phyloP scores from a whole-genome alignment of 2,888 invertebrate species.

The Aphodius sticticus region DNA sequence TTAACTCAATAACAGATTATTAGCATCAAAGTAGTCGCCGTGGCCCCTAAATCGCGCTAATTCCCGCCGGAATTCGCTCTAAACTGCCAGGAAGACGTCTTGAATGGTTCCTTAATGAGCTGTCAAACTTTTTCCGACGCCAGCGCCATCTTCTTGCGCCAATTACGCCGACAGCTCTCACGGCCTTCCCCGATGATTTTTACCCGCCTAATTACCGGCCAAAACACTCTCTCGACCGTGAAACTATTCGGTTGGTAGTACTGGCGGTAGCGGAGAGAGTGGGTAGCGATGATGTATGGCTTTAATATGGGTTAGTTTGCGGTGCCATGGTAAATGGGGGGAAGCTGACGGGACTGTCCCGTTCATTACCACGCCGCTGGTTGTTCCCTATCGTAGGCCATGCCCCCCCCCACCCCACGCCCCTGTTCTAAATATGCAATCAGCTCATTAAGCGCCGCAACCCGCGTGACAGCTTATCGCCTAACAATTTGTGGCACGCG shows the following conservation, averaged over 20 bases:
- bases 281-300: slow-evolving; percentile 29
- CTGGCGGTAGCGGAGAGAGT: not conserved
- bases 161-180: not conserved
- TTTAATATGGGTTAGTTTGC: slow-evolving; percentile 36
- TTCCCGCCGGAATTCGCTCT: not conserved
- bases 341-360: not conserved
- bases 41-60: not conserved
- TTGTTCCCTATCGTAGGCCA: slow-evolving; percentile 18
- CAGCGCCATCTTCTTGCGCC: not conserved
- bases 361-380: not conserved
- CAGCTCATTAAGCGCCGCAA: slow-evolving; percentile 34
- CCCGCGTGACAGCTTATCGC: slow-evolving; percentile 36
- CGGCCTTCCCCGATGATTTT: not conserved
- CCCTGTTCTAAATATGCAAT: slow-evolving; percentile 39
- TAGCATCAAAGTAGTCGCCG: not conserved
- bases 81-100: not conserved
- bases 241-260: not conserved
- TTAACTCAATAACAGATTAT: not conserved
- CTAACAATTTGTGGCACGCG: slow-evolving; percentile 35
- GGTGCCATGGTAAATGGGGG: slow-evolving; percentile 33
- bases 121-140: not conserved
- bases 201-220: not conserved
- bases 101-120: not conserved
- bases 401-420: slow-evolving; percentile 34
- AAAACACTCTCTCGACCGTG: not conserved